Evolutionary conservation across 2,888 invertebrate genomes (phyloP).

Genomic region (Pegoplata infirma): DNA sequence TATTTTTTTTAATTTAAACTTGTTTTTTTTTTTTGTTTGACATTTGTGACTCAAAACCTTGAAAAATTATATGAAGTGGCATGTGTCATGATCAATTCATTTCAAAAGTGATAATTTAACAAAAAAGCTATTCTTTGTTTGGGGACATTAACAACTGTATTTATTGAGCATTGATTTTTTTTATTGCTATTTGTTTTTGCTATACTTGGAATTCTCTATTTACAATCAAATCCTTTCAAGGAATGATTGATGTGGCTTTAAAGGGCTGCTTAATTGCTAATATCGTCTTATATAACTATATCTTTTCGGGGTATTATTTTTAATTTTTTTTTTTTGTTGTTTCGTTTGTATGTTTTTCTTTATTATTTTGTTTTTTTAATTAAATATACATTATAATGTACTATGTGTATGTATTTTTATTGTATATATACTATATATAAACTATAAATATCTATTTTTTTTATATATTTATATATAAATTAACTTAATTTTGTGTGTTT

Average conservation of each 20-base stretch:
- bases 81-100: too few species aligned
- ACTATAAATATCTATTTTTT: slow-evolving; percentile 56
- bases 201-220: slow-evolving; percentile 56
- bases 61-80: too few species aligned
- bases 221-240: slow-evolving; percentile 50
- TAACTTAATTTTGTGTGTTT: slow-evolving; percentile 51
- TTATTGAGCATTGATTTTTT: slow-evolving; percentile 17
- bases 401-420: slow-evolving; percentile 42
- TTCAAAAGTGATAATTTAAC: neutral
- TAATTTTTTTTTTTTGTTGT: slow-evolving; percentile 28
- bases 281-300: slow-evolving; percentile 53
- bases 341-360: too few species aligned
- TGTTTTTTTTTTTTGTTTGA: too few species aligned
- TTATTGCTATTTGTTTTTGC: slow-evolving; percentile 14
- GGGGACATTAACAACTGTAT: neutral
- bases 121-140: slow-evolving; percentile 5
- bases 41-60: too few species aligned
- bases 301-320: slow-evolving; percentile 24
- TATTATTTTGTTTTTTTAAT: slow-evolving; percentile 48
- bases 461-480: slow-evolving; percentile 45
- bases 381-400: slow-evolving; percentile 59
- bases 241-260: slow-evolving; percentile 49
- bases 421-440: slow-evolving; percentile 49
- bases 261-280: slow-evolving; percentile 55
- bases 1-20: too few species aligned